Evolutionary conservation across 2,797 vertebrate species (phyloP), one percentile per base, ranked within the genome.

Genomic region (Falco cherrug): DNA sequence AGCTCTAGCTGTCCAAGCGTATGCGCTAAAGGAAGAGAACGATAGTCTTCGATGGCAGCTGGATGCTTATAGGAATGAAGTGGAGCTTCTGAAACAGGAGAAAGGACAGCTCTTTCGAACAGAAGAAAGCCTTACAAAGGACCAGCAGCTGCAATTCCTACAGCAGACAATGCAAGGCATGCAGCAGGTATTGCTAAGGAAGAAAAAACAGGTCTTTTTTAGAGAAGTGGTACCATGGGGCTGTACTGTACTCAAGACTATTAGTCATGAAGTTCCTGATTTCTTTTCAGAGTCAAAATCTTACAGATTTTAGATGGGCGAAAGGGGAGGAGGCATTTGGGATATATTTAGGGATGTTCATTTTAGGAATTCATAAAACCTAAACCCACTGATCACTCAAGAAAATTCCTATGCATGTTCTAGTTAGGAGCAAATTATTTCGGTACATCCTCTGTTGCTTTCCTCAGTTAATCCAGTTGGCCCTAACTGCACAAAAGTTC

Each of bases 11-110:
- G 98, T 97, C 70, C 98, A 98, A 94, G 98, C 99, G 10, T 98
- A 98, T 14, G 98, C 99, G 2, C 98, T 99, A 18, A 98, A 98
- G 93, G 99, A 99, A 94, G 99, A 99, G 98, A 99, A 99, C 1
- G 99, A 99, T 97, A 99, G 99, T 35, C 98, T 99, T 48, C 99
- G 99, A 2, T 99, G 99, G 99, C 99, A 99, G 97, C 98, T 99
- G 95, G 99, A 99, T 2, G 99, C 99, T 53, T 99, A 99, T 76
- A 98, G 99, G 93, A 99, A 99, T 2, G 99, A 99, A 94, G 99
- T 99, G 95, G 99, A 99, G 93, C 98, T 99, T 21, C 97, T 99
- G 79, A 99, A 98, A 90, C 99, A 99, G 89, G 99, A 99, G 71
- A 98, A 99, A 79, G 98, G 98, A 35, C 98, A 98, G 91, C 94